These are phyloP conservation scores for Neolamprologus caudopunctatus DNA, from an alignment of 2,113 vertebrate species.

Conservation along the genomic window DNA sequence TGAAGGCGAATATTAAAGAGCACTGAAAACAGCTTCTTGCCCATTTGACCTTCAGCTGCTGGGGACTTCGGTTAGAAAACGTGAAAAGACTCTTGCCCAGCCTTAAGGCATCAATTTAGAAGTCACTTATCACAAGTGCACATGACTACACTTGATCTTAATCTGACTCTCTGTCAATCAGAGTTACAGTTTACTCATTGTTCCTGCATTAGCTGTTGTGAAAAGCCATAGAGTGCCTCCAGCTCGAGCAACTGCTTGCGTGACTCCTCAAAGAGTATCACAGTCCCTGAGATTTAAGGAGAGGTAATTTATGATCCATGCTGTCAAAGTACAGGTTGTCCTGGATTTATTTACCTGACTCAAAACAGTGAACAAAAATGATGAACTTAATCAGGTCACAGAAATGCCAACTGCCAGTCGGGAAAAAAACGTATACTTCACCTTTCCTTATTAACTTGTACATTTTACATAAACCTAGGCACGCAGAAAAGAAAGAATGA, in stretches of 20 bases:
- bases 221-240: not conserved
- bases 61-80: not conserved
- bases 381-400: not conserved
- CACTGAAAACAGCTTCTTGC: not conserved
- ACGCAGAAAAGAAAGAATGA: not conserved
- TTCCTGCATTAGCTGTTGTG: not conserved
- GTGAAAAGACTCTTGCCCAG: not conserved
- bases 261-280: not conserved
- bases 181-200: not conserved
- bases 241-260: not conserved
- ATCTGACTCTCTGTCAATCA: not conserved
- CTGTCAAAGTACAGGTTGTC: not conserved
- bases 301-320: not conserved
- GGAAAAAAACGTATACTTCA: accelerated
- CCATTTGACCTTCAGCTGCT: not conserved
- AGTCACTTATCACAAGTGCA: not conserved
- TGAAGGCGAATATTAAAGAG: not conserved
- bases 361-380: not conserved
- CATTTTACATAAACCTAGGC: not conserved
- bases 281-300: not conserved
- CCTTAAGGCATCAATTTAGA: not conserved
- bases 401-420: not conserved
- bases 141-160: not conserved
- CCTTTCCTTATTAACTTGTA: not conserved
- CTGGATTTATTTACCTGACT: not conserved